Base-by-base conservation (phyloP, 1,140 invertebrate species). In the Platorchestia sp. region DNA sequence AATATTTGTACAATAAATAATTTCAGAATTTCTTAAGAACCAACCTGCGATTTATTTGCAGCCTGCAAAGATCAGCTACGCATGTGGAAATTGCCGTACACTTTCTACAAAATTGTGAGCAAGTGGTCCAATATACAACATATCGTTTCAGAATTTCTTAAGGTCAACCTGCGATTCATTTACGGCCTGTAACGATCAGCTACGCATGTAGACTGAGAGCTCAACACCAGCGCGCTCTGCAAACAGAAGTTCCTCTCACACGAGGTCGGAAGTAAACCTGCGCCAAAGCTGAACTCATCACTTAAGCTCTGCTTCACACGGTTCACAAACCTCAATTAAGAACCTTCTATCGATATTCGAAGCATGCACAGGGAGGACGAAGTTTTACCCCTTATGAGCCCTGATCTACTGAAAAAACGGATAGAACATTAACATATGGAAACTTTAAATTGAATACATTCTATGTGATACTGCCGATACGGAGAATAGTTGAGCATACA, bases 251-350 rank as follows among this genome's bases (percentile, higher is more conserved):
- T 93, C 91, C 43, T 44, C 40, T 40, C 40, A 47, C 91, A 47
- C 91, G 91, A 44, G 91, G 36, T 47, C 44, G 44, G 45, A 44
- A 93, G 91, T 93, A 93, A 93, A 93, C 91, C 89, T 91, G 14
- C 3, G 41, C 42, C 22, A 14, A 45, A 93, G 91, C 19, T 7
- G 91, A 90, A 90, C 41, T 19, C 5, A 36, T 27, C 59, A 36
- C 59, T n/a, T n/a, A n/a, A n/a, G n/a, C n/a, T n/a, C n/a, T n/a
- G n/a, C n/a, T n/a, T n/a, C n/a, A n/a, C 27, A 75, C 3, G 59
- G 59, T 19, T 6, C 59, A 75, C n/a, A n/a, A n/a, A 27, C 10
- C 59, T 75, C 59, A 36, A 75, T 27, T 75, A n/a, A n/a, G n/a
- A n/a, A n/a, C 14, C 36, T 75, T 75, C 36, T 36, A 19, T 1